Percentiles rank a stretch among this genome's conserved stretches.
Conservation (phyloP, 2,113 vertebrate genomes). For the Cyprinodon variegatus region DNA sequence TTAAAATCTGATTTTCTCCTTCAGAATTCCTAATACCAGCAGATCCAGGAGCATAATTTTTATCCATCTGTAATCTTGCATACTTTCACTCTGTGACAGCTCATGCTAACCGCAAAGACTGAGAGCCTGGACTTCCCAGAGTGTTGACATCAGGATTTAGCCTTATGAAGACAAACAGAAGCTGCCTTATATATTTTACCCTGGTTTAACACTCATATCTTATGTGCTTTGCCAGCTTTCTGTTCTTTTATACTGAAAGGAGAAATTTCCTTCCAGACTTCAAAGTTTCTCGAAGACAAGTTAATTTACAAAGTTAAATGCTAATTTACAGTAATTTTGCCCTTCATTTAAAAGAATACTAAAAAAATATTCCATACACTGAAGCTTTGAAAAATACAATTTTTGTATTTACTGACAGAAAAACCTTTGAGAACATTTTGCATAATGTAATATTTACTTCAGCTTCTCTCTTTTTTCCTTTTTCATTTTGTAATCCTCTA, state of each 20-base stretch:
- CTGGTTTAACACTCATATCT: constrained; percentile 11
- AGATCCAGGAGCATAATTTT: constrained; percentile 27
- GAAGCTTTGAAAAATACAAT: background rate
- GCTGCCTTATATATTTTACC: background rate
- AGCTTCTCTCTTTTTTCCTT: background rate
- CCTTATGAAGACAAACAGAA: constrained; percentile 18
- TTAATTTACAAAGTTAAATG: background rate
- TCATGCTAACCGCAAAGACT: constrained; percentile 26
- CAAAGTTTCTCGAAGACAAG: background rate
- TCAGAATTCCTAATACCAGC: constrained; percentile 34
- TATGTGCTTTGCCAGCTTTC: constrained; percentile 9
- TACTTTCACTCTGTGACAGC: constrained; percentile 32
- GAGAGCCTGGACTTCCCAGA: constrained; percentile 28
- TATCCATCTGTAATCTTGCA: constrained; percentile 45
- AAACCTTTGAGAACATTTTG: background rate
- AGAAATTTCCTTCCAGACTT: background rate
- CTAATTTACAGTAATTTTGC: background rate
- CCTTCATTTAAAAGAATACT: background rate
- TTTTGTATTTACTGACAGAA: background rate
- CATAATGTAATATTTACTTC: background rate
- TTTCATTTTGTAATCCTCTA: background rate
- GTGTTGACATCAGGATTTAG: constrained; percentile 29
- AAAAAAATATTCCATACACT: background rate
- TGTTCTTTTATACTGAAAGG: background rate
- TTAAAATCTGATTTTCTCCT: constrained; percentile 10